Conservation (phyloP, 2,888 invertebrate species). For the Cheilosia scutellata region DNA sequence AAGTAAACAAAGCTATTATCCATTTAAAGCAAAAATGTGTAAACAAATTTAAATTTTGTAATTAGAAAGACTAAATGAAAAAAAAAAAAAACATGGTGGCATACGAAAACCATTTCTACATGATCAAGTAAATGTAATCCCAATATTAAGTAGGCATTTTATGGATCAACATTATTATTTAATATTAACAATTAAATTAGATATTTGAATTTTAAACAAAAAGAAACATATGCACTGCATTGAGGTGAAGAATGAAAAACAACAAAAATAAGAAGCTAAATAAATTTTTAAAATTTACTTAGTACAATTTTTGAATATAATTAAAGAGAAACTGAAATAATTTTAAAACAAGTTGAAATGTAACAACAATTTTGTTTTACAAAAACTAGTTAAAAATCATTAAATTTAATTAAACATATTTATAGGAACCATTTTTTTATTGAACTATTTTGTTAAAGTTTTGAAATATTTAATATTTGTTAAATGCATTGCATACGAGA, state of each 20-base stretch:
- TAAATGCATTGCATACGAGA: constrained; percentile 25
- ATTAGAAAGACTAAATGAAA: constrained; percentile 49
- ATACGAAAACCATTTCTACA: constrained; percentile 40
- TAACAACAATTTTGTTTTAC: constrained; percentile 19
- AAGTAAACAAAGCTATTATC: constrained; percentile 14
- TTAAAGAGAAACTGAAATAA: constrained; percentile 3
- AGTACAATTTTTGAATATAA: constrained; percentile 44
- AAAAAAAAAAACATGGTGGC: constrained; percentile 18
- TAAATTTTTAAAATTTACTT: constrained; percentile 62
- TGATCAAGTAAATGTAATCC: constrained; percentile 69
- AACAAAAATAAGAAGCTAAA: constrained; percentile 25
- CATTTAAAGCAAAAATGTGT: constrained; percentile 15
- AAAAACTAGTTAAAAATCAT: constrained; percentile 13
- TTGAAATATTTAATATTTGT: constrained; percentile 51
- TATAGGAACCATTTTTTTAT: constrained; percentile 21
- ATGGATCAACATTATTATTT: constrained; percentile 73
- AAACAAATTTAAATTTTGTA: constrained; percentile 59
- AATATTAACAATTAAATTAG: constrained; percentile 61
- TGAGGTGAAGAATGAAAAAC: constrained; percentile 35
- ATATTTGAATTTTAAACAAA: constrained; percentile 56
- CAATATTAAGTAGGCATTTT: constrained; percentile 62
- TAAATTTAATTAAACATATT: constrained; percentile 34
- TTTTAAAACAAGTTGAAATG: constrained; percentile 19
- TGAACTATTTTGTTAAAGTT: constrained; percentile 58
- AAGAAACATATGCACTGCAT: constrained; percentile 45